These are phyloP conservation scores for Phthorimaea operculella DNA, from an alignment of 1,140 invertebrate species.

Conservation along the genomic window DNA sequence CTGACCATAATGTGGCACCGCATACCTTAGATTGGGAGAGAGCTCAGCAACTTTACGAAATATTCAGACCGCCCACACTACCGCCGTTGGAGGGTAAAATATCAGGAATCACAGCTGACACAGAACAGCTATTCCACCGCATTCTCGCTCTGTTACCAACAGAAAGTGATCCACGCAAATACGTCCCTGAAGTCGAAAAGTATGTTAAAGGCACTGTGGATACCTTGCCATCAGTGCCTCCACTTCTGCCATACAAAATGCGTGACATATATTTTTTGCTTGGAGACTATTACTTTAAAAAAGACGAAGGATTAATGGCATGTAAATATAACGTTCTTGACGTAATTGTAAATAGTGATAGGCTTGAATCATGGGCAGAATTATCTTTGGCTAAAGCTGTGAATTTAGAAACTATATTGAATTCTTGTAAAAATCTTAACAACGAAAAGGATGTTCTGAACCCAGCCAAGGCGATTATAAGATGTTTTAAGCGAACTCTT, in stretches of 20 bases:
- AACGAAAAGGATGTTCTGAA: conserved; percentile 78
- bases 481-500: conserved; percentile 83
- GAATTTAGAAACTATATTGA: conserved; percentile 84
- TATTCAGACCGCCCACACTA: conserved; percentile 81
- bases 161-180: conserved; percentile 71
- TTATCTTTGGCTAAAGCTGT: conserved; percentile 85
- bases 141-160: conserved; percentile 80
- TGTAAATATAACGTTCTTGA: conserved; percentile 87
- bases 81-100: conserved; percentile 87
- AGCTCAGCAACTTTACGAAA: conserved; percentile 83
- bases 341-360: conserved; percentile 79
- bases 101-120: conserved; percentile 79
- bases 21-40: conserved; percentile 82
- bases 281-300: conserved; percentile 93
- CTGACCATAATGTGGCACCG: conserved; percentile 81
- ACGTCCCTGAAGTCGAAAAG: conserved; percentile 71
- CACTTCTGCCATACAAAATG: conserved; percentile 68
- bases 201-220: conserved; percentile 74
- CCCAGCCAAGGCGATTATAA: conserved; percentile 76
- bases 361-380: conserved; percentile 93
- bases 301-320: conserved; percentile 80
- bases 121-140: conserved; percentile 80
- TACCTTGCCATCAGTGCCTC: conserved; percentile 64
- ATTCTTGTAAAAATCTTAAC: conserved; percentile 75
- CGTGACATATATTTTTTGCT: conserved; percentile 87